These are phyloP conservation scores for Sepiola atlantica DNA, from an alignment of 2,888 invertebrate genomes.

Conservation along the genomic window DNA sequence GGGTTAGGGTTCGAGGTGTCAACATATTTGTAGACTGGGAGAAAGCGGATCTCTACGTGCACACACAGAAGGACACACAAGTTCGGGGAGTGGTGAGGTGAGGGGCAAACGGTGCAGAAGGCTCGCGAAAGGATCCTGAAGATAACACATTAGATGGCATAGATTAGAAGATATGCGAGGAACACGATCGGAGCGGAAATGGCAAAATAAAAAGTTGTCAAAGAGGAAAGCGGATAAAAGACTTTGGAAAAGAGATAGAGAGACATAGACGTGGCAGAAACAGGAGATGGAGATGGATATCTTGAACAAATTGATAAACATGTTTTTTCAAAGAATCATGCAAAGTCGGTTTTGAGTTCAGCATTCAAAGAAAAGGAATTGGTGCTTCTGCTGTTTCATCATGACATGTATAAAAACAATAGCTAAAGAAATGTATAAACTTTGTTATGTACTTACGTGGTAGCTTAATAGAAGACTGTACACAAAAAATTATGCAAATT, in stretches of 20 bases:
- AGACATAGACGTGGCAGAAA: neutral
- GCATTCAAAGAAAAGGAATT: neutral
- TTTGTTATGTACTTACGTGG: too few relatives aligned
- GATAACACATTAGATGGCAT: neutral
- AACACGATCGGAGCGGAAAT: neutral
- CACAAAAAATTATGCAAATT: too few relatives aligned
- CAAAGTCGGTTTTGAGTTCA: neutral
- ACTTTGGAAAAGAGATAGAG: neutral
- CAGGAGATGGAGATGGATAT: neutral
- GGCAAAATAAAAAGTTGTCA: neutral
- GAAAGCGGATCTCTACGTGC: neutral
- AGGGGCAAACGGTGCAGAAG: neutral
- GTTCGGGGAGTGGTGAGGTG: neutral
- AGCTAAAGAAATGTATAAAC: too few relatives aligned
- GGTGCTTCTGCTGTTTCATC: too few relatives aligned
- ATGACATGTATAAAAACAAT: too few relatives aligned
- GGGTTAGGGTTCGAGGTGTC: too few relatives aligned
- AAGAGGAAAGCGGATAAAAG: neutral
- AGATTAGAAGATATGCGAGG: conserved; percentile 32
- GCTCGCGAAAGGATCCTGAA: neutral
- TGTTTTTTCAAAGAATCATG: neutral
- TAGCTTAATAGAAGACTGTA: too few relatives aligned
- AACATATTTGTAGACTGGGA: neutral
- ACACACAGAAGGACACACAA: neutral
- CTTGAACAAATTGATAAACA: conserved; percentile 6